Evolutionary conservation across 2,797 vertebrate genomes (phyloP).

Genomic region (Trachops cirrhosus): DNA sequence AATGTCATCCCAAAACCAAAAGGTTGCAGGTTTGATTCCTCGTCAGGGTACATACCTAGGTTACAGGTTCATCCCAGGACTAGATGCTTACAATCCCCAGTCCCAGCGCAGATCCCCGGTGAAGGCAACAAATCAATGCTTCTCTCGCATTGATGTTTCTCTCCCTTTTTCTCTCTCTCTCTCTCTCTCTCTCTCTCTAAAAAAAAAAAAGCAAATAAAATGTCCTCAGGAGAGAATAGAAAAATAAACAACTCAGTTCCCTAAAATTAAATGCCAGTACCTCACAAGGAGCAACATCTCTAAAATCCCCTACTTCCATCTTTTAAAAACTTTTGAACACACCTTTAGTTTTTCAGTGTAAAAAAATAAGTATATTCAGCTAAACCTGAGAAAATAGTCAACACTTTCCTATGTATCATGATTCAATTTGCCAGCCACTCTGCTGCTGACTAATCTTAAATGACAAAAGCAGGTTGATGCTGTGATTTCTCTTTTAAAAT

Average conservation of each 20-base stretch:
- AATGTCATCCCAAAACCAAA: background rate
- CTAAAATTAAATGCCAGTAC: slow-evolving; percentile 39
- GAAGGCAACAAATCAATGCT: background rate
- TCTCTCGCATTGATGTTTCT: background rate
- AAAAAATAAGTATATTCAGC: background rate
- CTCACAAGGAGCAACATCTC: background rate
- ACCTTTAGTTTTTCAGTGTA: slow-evolving; percentile 24
- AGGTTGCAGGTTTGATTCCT: background rate
- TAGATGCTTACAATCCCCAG: background rate
- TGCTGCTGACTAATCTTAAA: slow-evolving; percentile 26
- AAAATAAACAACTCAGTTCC: slow-evolving; percentile 28
- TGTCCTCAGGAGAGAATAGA: background rate
- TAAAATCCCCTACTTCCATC: slow-evolving; percentile 31
- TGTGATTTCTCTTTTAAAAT: slow-evolving; percentile 43
- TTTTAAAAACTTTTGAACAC: slow-evolving; percentile 50
- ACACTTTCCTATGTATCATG: background rate
- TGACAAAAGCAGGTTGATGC: slow-evolving; percentile 35
- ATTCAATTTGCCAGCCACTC: slow-evolving; percentile 36
- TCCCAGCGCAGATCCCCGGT: background rate
- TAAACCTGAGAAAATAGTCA: slow-evolving; percentile 33
- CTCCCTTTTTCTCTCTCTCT: background rate
- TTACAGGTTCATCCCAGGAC: background rate
- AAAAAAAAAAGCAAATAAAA: background rate
- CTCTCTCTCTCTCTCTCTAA: too few species aligned
- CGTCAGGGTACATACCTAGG: background rate